Base-by-base conservation (phyloP, 2,888 invertebrate species). In the Sussaba pulchella region DNA sequence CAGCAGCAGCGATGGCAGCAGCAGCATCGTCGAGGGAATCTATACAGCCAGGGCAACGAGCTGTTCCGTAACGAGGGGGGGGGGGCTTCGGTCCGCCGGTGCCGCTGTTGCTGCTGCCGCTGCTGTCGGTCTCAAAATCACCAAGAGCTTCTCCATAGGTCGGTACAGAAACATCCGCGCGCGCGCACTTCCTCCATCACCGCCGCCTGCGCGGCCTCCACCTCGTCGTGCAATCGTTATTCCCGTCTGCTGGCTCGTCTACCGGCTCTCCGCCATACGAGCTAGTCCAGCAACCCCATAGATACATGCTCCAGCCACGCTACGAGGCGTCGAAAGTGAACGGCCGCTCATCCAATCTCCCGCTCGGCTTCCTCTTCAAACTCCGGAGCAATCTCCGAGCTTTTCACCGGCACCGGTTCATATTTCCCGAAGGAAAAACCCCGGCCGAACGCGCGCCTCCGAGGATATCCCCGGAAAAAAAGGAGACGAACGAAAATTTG, bases 161-260 rank as follows among this genome's bases (percentile, higher is more conserved):
- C 31, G 66, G 54, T 54, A 41, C 43, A 69, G 69, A 14, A 54
- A n/a, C n/a, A n/a, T n/a, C n/a, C 54, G 52, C 41, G 9, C 69
- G 69, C 54, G 69, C 69, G 54, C 69, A 69, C 17, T 41, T 10
- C 41, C 54, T n/a, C 52, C 43, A 64, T 17, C 47, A 24, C 19
- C 45, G 17, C 26, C 47, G 31, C 52, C 39, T n/a, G n/a, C n/a
- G n/a, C n/a, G n/a, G 47, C 52, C 71, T 61, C 71, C 36, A 45
- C 21, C 64, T 61, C 75, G 59, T 71, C 54, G 39, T 81, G 88
- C 86, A 90, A 90, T 91, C 90, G 90, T 90, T 90, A 89, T 88
- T 88, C 87, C 84, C 87, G 90, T 90, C 90, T 90, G 87, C 88
- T 86, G 83, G 84, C 81, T 85, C 85, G 90, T 90, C 90, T 90